These are phyloP conservation scores for Micrastur ruficollis DNA, from an alignment of 2,797 vertebrate species.

Conservation along the genomic window DNA sequence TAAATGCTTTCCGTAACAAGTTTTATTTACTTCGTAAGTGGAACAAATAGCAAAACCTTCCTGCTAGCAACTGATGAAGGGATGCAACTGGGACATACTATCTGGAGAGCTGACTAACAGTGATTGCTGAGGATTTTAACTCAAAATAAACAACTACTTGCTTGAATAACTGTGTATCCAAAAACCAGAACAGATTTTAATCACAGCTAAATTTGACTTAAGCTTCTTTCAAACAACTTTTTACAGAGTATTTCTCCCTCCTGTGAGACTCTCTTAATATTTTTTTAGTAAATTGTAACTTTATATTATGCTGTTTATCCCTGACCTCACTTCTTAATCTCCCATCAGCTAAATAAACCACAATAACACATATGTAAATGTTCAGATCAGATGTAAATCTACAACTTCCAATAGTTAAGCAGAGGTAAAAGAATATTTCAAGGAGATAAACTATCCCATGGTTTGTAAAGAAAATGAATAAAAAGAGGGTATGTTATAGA, in stretches of 20 bases:
- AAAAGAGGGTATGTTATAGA: not conserved
- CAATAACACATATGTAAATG: rapidly evolving
- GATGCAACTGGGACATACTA: not conserved
- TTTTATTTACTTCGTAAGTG: constrained; percentile 15
- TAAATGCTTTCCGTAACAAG: not conserved
- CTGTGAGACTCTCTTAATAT: not conserved
- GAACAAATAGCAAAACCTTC: constrained; percentile 17
- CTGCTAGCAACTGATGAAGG: not conserved
- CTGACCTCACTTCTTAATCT: not conserved
- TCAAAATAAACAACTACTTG: constrained; percentile 18
- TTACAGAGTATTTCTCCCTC: not conserved
- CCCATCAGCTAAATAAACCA: not conserved
- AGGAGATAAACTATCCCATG: not conserved
- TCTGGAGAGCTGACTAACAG: not conserved
- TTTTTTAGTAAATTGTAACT: not conserved
- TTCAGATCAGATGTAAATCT: not conserved
- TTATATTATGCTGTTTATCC: not conserved
- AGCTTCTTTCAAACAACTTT: not conserved
- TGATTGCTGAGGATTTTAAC: not conserved
- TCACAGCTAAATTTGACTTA: not conserved
- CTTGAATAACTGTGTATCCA: not conserved
- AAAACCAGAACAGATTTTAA: not conserved
- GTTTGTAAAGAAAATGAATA: not conserved
- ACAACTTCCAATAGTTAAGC: not conserved
- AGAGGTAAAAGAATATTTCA: not conserved